Evolutionary conservation across 2,888 invertebrate genomes (phyloP).

Genomic region (Therioaphis trifolii): DNA sequence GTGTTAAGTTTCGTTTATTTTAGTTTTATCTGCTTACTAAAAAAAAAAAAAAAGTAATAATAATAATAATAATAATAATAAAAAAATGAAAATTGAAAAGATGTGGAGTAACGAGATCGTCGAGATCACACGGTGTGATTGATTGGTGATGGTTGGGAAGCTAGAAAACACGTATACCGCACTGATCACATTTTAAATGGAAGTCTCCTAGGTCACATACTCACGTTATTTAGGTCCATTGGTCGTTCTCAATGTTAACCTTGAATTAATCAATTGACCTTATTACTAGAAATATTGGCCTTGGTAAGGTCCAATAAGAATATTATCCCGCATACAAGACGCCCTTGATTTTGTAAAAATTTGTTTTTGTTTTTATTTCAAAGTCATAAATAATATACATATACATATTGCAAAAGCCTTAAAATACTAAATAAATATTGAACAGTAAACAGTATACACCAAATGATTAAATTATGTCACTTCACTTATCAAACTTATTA

Average conservation of each 20-base stretch:
- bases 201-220: background rate
- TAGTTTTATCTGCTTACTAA: conserved; percentile 19
- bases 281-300: background rate
- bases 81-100: too few relatives aligned
- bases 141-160: background rate
- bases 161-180: background rate
- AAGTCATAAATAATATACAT: background rate
- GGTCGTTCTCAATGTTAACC: background rate
- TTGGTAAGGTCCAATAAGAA: conserved; percentile 31
- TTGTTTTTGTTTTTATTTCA: background rate
- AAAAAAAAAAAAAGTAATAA: background rate
- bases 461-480: too few relatives aligned
- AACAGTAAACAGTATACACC: too few relatives aligned
- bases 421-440: too few relatives aligned
- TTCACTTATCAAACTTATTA: too few relatives aligned
- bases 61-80: too few relatives aligned
- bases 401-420: too few relatives aligned
- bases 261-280: conserved; percentile 47
- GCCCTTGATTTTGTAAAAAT: conserved; percentile 3
- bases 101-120: conserved; percentile 33
- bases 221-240: background rate
- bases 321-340: background rate
- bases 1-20: conserved; percentile 33
- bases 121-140: conserved; percentile 24
- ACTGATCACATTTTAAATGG: background rate